Evolutionary conservation across 2,797 vertebrate genomes (phyloP).

Genomic region (Crenuchus spilurus): DNA sequence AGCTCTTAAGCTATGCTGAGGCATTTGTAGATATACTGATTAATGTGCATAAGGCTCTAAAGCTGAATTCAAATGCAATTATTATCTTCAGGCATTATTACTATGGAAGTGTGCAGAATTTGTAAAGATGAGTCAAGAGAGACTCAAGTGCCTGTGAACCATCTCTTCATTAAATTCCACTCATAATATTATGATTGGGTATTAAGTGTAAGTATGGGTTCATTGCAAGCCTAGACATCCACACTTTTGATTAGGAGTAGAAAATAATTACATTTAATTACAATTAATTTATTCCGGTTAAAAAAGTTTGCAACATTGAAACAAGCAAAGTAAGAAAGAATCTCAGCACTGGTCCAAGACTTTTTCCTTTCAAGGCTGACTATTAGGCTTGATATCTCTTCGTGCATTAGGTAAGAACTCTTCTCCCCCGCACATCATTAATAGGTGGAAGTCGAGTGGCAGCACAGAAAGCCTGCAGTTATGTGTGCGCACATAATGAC

Average conservation of each 20-base stretch:
- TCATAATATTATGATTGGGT: constrained; percentile 43
- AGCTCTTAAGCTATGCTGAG: not conserved
- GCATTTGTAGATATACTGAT: not conserved
- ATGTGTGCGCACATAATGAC: constrained; percentile 64
- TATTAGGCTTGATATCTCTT: constrained; percentile 65
- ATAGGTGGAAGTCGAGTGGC: constrained; percentile 64
- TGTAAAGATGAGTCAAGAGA: not conserved
- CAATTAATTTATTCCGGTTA: constrained; percentile 10
- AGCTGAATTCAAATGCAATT: not conserved
- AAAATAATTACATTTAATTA: constrained; percentile 5
- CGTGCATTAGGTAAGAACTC: constrained; percentile 57
- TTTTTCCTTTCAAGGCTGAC: constrained; percentile 26
- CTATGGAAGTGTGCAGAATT: not conserved
- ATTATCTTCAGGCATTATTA: not conserved
- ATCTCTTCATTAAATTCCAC: constrained; percentile 36
- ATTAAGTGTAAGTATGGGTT: constrained; percentile 51
- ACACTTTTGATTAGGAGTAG: constrained; percentile 46
- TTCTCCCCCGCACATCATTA: constrained; percentile 70
- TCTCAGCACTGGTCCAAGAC: not conserved
- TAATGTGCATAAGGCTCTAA: not conserved
- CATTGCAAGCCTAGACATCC: constrained; percentile 46
- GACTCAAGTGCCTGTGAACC: not conserved
- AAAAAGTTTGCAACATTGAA: not conserved
- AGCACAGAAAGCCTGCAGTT: constrained; percentile 61
- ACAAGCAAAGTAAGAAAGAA: not conserved